Conservation (phyloP, 2,113 vertebrate genomes). For the Gavia stellata region DNA sequence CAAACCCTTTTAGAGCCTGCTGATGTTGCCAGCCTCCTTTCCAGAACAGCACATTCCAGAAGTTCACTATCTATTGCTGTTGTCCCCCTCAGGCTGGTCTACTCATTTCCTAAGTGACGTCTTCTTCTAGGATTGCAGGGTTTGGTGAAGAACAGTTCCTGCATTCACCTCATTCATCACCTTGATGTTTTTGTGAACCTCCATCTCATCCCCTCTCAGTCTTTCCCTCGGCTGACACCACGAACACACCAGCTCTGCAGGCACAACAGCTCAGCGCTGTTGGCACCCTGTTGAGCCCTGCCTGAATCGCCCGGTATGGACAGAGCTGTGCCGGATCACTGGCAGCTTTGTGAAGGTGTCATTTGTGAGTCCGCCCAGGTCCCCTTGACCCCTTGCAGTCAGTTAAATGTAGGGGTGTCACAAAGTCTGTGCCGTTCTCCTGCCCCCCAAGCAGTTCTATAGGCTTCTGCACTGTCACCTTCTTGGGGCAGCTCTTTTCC, state of each 20-base stretch:
- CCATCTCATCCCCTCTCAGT: background rate
- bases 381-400: too few relatives aligned
- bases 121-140: background rate
- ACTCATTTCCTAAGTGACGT: background rate
- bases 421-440: background rate
- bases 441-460: background rate
- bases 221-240: background rate
- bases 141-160: background rate
- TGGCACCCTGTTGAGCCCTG: background rate
- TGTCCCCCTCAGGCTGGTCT: background rate
- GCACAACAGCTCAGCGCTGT: too few relatives aligned
- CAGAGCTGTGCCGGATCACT: background rate
- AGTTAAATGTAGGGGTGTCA: background rate
- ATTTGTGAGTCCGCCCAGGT: background rate
- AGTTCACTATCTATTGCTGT: background rate
- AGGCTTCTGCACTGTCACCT: background rate
- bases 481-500: background rate
- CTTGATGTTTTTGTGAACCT: background rate
- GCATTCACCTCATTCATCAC: background rate
- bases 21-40: background rate
- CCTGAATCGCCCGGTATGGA: accelerated
- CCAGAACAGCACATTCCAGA: background rate
- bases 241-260: background rate
- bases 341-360: background rate
- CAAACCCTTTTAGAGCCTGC: background rate